phyloP scores from a whole-genome alignment of 2,113 vertebrate species.

The Eptesicus fuscus region DNA sequence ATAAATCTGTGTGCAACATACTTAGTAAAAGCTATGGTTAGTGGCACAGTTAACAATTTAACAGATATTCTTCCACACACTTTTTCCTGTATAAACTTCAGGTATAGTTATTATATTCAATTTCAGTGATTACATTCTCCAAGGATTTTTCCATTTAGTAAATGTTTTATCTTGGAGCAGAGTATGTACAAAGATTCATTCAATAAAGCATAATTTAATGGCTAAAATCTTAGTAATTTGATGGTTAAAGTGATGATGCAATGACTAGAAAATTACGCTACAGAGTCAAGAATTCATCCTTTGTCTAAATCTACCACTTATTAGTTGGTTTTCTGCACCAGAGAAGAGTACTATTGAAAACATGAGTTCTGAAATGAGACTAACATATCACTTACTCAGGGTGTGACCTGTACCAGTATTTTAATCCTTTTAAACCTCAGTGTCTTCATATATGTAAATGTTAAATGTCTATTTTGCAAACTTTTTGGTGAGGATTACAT shows the following conservation, averaged over 20 bases:
- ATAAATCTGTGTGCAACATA: background rate
- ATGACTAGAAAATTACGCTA: background rate
- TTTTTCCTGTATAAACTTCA: background rate
- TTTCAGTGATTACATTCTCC: background rate
- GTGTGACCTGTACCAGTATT: background rate
- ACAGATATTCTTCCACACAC: background rate
- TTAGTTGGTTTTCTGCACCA: background rate
- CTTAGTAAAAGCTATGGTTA: background rate
- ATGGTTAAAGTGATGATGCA: background rate
- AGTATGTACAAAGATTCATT: background rate
- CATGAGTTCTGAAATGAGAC: background rate
- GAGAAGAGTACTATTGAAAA: background rate
- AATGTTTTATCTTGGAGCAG: background rate
- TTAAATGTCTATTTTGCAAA: background rate
- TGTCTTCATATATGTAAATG: background rate
- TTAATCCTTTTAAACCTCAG: background rate
- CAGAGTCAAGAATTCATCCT: background rate
- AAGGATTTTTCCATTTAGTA: background rate
- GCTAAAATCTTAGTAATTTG: conserved; percentile 1
- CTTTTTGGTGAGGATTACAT: background rate
- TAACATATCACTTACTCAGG: background rate
- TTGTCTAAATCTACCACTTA: background rate
- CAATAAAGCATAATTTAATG: background rate
- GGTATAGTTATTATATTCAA: background rate
- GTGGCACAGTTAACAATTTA: background rate